Evolutionary conservation across 2,797 vertebrate species (phyloP).

Genomic region (Geotria australis): DNA sequence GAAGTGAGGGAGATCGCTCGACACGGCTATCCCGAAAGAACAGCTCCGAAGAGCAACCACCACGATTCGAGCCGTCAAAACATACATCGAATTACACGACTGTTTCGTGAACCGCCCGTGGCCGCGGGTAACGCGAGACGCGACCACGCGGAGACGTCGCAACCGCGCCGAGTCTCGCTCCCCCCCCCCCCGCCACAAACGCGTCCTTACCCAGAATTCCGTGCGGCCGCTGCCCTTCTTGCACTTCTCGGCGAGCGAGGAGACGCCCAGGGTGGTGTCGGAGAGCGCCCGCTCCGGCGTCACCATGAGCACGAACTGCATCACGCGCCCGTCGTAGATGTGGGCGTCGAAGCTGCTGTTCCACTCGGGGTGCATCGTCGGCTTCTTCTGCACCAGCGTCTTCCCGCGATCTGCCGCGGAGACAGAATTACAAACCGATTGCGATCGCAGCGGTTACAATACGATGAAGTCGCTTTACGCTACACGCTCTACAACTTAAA

Average conservation of each 20-base stretch:
- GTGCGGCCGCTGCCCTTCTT: slow-evolving; percentile 35
- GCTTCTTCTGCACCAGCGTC: slow-evolving; percentile 64
- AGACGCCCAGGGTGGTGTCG: slow-evolving; percentile 52
- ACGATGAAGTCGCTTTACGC: too few species aligned
- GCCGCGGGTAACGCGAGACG: too few species aligned
- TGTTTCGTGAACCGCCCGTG: too few species aligned
- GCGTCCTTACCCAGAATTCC: slow-evolving; percentile 48
- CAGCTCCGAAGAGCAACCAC: too few species aligned
- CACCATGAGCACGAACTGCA: slow-evolving; percentile 68
- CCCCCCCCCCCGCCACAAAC: background rate
- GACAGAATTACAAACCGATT: too few species aligned
- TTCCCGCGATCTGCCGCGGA: slow-evolving; percentile 69
- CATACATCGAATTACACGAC: too few species aligned
- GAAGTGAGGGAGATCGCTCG: too few species aligned
- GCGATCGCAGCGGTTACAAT: too few species aligned
- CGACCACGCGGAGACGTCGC: background rate
- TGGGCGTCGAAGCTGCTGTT: slow-evolving; percentile 61
- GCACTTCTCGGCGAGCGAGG: slow-evolving; percentile 49
- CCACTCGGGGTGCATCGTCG: slow-evolving; percentile 80
- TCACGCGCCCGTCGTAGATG: slow-evolving; percentile 56
- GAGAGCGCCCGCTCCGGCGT: slow-evolving; percentile 42
- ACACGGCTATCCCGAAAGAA: too few species aligned
- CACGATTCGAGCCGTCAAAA: too few species aligned
- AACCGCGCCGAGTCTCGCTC: background rate
- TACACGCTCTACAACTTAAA: too few species aligned